Evolutionary conservation across 2,888 invertebrate species (phyloP).

Genomic region (Pseudococcus longispinus): DNA sequence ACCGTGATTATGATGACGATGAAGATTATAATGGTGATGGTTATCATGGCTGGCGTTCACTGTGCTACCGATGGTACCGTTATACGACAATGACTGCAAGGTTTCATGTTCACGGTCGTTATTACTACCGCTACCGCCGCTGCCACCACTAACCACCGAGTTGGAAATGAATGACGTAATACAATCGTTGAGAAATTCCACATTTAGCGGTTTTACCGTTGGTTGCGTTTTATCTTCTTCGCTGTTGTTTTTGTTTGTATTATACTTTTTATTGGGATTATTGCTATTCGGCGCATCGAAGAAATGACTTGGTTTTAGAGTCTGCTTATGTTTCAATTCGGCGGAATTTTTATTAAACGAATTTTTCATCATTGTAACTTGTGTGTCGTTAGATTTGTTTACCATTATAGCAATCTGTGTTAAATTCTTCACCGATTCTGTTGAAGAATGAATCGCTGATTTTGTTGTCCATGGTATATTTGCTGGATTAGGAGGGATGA

Average conservation of each 20-base stretch:
- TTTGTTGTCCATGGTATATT: not conserved
- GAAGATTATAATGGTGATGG: not conserved
- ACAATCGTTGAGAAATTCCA: conserved; percentile 42
- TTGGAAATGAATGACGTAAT: conserved; percentile 28
- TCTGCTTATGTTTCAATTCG: not conserved
- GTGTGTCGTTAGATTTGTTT: conserved; percentile 46
- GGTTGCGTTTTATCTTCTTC: not conserved
- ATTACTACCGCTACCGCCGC: not conserved
- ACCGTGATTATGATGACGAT: not conserved
- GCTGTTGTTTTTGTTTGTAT: not conserved
- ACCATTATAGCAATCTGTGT: conserved; percentile 51
- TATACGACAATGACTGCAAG: not conserved
- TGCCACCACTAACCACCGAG: not conserved
- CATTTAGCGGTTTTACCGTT: conserved; percentile 42
- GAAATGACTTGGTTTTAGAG: not conserved
- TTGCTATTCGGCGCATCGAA: not conserved
- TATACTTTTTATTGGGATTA: not conserved
- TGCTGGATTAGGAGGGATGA: too few relatives aligned
- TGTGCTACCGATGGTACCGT: not conserved
- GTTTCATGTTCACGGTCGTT: not conserved
- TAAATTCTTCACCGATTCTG: conserved; percentile 45
- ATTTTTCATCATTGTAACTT: not conserved
- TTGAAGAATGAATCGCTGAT: not conserved
- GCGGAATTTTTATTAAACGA: not conserved
- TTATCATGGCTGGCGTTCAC: not conserved